A percentile compares a stretch with the other conserved stretches of the same genome.
These are phyloP conservation scores for Pachliopta kotzebuea DNA, from an alignment of 2,888 invertebrate genomes.

Conservation along the genomic window DNA sequence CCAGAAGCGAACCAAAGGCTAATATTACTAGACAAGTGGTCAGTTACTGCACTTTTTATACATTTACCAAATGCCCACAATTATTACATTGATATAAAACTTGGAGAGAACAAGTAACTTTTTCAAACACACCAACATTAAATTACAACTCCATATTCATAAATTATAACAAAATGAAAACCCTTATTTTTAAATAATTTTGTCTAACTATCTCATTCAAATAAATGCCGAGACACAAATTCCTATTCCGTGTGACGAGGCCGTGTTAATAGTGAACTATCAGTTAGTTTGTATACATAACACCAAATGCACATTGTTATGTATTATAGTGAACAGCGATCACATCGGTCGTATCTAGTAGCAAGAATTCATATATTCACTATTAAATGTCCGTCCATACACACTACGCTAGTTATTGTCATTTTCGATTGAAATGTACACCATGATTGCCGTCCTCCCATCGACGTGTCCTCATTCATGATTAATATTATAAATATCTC, in stretches of 20 bases:
- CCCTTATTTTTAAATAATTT: constrained; percentile 50
- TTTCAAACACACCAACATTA: constrained; percentile 29
- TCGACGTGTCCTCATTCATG: constrained; percentile 41
- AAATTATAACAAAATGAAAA: constrained; percentile 37
- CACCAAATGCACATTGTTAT: background rate
- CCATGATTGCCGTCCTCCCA: constrained; percentile 54
- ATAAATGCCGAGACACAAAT: constrained; percentile 75
- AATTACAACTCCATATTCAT: constrained; percentile 27
- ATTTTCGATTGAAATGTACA: constrained; percentile 70
- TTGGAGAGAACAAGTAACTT: constrained; percentile 23
- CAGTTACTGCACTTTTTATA: too few relatives aligned
- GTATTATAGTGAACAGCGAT: constrained; percentile 9
- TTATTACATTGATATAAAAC: constrained; percentile 20
- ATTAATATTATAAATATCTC: constrained; percentile 38
- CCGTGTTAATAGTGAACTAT: constrained; percentile 4
- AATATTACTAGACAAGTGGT: too few relatives aligned
- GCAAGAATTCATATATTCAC: constrained; percentile 42
- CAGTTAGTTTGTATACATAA: background rate
- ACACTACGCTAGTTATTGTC: constrained; percentile 62
- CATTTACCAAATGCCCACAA: constrained; percentile 32
- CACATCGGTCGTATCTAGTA: constrained; percentile 31
- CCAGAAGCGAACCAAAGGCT: too few relatives aligned
- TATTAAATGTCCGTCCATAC: constrained; percentile 53
- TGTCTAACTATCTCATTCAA: constrained; percentile 62
- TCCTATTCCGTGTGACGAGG: constrained; percentile 52